A percentile compares a stretch with the other conserved stretches of the same genome.
Evolutionary conservation across 2,113 vertebrate species (phyloP).

Genomic region (Cygnus buccinator): DNA sequence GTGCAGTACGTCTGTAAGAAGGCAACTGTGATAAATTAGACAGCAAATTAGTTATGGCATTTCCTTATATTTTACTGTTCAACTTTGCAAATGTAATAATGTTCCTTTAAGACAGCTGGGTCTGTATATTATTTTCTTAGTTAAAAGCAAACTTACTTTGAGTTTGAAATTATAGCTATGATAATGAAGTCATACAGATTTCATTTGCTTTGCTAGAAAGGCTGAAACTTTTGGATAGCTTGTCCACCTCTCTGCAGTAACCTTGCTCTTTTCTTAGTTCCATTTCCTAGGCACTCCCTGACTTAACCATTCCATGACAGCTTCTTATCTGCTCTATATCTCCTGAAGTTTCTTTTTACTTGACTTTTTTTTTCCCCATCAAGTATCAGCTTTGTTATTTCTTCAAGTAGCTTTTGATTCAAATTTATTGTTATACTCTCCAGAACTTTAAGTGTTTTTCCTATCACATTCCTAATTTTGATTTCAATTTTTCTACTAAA

Average conservation of each 20-base stretch:
- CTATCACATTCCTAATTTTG: background rate
- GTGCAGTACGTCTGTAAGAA: background rate
- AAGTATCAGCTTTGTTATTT: background rate
- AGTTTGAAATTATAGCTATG: background rate
- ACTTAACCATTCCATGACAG: background rate
- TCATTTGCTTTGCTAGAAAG: background rate
- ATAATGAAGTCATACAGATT: background rate
- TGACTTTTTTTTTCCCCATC: accelerated
- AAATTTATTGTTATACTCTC: background rate
- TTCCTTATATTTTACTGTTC: background rate
- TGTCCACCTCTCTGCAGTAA: background rate
- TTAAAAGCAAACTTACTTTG: background rate
- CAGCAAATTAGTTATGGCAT: background rate
- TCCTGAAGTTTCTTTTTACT: background rate
- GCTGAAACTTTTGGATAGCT: background rate
- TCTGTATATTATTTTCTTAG: background rate
- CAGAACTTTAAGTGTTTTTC: background rate
- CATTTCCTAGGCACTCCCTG: background rate
- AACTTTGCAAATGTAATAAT: background rate
- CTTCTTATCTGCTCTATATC: background rate
- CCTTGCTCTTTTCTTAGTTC: background rate
- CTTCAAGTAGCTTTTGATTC: background rate
- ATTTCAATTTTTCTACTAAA: background rate
- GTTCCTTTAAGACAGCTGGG: background rate
- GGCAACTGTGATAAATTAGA: background rate